These are phyloP conservation scores for Pectinophora gossypiella DNA, from an alignment of 1,140 invertebrate genomes.

Conservation along the genomic window DNA sequence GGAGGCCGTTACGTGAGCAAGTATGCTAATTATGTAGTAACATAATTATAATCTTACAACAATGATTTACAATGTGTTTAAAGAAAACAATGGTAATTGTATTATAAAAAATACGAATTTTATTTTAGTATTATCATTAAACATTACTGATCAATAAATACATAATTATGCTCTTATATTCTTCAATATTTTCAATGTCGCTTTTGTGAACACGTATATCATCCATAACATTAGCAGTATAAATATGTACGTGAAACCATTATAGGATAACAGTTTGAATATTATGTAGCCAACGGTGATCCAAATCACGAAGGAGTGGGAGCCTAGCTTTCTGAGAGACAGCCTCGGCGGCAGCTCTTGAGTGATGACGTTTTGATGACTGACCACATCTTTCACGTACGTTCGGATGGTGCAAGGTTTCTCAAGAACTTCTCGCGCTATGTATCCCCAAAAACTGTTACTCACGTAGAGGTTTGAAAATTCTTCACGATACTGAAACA, in stretches of 20 bases:
- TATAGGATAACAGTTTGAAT: slow-evolving; percentile 46
- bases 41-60: no score
- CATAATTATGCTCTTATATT: slow-evolving; percentile 18
- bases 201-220: slow-evolving; percentile 41
- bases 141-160: neutral
- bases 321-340: slow-evolving; percentile 81
- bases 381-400: slow-evolving; percentile 76
- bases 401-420: slow-evolving; percentile 78
- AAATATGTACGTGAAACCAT: slow-evolving; percentile 45
- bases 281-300: slow-evolving; percentile 45
- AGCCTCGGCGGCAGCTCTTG: slow-evolving; percentile 80
- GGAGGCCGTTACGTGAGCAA: no score
- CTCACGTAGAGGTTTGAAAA: slow-evolving; percentile 79
- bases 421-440: slow-evolving; percentile 79
- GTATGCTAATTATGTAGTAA: no score
- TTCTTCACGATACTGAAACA: slow-evolving; percentile 79
- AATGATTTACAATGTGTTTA: no score
- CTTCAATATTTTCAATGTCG: slow-evolving; percentile 47
- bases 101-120: no score
- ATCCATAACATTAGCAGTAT: slow-evolving; percentile 37
- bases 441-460: slow-evolving; percentile 78
- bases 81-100: no score
- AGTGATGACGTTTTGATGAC: slow-evolving; percentile 74
- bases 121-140: neutral
- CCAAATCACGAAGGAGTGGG: slow-evolving; percentile 77